A percentile compares a stretch with the other conserved stretches of the same genome.
These are phyloP conservation scores for Calidris pygmaea DNA, from an alignment of 2,113 vertebrate species.

Conservation along the genomic window DNA sequence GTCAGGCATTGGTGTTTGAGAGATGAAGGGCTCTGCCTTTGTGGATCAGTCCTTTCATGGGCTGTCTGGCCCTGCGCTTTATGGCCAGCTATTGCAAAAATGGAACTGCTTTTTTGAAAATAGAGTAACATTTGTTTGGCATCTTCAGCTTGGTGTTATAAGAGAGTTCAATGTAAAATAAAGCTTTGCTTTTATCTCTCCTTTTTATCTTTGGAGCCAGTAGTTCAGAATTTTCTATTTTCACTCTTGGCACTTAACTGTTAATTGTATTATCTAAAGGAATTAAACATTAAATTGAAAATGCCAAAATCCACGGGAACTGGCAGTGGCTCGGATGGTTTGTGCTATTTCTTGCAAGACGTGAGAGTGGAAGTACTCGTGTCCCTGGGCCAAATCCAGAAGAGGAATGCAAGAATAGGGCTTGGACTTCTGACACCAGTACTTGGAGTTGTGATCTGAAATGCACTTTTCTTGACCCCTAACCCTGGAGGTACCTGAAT, in stretches of 20 bases:
- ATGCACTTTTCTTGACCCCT: neutral
- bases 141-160: neutral
- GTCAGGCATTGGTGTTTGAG: neutral
- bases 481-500: neutral
- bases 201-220: neutral
- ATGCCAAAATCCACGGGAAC: neutral
- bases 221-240: neutral
- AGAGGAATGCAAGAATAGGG: neutral
- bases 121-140: neutral
- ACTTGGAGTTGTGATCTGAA: neutral
- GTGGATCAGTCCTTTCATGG: neutral
- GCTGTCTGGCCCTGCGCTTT: neutral
- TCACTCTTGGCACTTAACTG: neutral
- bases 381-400: neutral
- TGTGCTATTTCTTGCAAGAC: neutral
- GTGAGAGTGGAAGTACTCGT: neutral
- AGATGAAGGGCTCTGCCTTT: neutral
- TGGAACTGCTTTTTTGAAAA: neutral
- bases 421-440: neutral
- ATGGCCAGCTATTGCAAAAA: neutral
- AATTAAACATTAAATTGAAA: neutral
- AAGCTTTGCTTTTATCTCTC: neutral
- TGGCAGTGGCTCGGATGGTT: neutral
- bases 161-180: neutral
- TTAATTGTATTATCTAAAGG: neutral